Conservation (phyloP, 1,140 invertebrate species). For the Spodoptera frugiperda region DNA sequence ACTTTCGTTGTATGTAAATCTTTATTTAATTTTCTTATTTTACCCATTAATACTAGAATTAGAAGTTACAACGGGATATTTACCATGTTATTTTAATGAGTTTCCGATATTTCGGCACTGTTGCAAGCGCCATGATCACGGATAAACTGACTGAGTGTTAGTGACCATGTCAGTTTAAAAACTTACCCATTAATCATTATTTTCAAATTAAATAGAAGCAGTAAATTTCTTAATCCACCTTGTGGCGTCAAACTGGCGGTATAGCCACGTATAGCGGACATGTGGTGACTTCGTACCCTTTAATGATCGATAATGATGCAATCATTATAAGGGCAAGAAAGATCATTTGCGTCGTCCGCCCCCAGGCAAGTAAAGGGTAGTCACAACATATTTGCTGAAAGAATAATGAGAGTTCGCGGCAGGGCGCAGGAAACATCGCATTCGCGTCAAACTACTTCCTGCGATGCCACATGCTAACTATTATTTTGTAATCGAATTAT, state of each 20-base stretch:
- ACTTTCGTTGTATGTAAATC: neutral
- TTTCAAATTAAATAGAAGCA: slow-evolving; percentile 33
- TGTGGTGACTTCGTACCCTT: slow-evolving; percentile 56
- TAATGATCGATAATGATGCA: slow-evolving; percentile 67
- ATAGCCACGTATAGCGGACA: slow-evolving; percentile 47
- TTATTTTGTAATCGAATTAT: slow-evolving; percentile 1
- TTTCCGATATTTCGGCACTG: too few relatives aligned
- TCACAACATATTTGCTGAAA: slow-evolving; percentile 84
- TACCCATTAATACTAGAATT: too few relatives aligned
- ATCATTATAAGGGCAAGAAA: slow-evolving; percentile 51
- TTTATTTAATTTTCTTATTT: too few relatives aligned
- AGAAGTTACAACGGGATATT: too few relatives aligned
- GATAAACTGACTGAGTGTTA: too few relatives aligned
- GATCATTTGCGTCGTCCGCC: slow-evolving; percentile 62
- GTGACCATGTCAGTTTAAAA: too few relatives aligned
- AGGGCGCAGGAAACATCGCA: slow-evolving; percentile 72
- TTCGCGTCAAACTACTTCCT: slow-evolving; percentile 77
- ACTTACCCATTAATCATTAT: slow-evolving; percentile 3
- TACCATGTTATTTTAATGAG: too few relatives aligned
- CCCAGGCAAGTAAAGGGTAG: slow-evolving; percentile 71
- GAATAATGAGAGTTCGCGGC: slow-evolving; percentile 79
- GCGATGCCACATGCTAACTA: slow-evolving; percentile 64
- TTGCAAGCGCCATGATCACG: too few relatives aligned
- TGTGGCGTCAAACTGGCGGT: slow-evolving; percentile 28
- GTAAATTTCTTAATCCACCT: slow-evolving; percentile 43